Evolutionary conservation across 1,140 invertebrate genomes (phyloP), one percentile per base, ranked within the genome.

Genomic region (Scaptodrosophila lebanonensis): DNA sequence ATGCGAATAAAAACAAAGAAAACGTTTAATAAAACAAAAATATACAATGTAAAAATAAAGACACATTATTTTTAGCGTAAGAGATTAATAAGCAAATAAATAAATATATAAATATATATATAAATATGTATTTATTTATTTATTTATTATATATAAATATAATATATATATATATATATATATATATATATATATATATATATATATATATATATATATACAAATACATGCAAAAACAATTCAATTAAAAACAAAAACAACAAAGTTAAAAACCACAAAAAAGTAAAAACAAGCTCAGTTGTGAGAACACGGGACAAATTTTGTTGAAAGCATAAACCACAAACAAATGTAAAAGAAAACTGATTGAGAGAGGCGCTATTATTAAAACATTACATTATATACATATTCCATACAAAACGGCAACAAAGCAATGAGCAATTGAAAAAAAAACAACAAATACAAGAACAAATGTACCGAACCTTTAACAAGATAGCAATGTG

Each of bases 211-310:
- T n/a, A n/a, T n/a, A n/a, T n/a, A n/a, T n/a, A n/a, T n/a, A n/a
- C n/a, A n/a, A n/a, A n/a, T n/a, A n/a, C n/a, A n/a, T n/a, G n/a
- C 22, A 57, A 57, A 48, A 44, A 36, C 42, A 57, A 51, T 42
- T 40, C 15, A 43, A 38, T 43, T 49, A 68, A 44, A 44, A 69
- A 56, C 20, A 48, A 71, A 61, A 57, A 44, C 42, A 58, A 70
- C 38, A 53, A 66, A 48, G 63, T 39, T 29, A 48, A 58, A 62
- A 30, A 42, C 12, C 29, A 52, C 50, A 45, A 59, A 42, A n/a
- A 61, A 30, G 33, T 57, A 67, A 35, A 60, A 61, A 52, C 29
- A 82, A 69, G 69, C 64, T 73, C 73, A 75, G 71, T 68, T 50
- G 62, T 66, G 42, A 63, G 45, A 60, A 66, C 57, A 50, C 61